Percentiles rank a stretch among this genome's conserved stretches.
These are phyloP conservation scores for Pica pica DNA, from an alignment of 2,113 vertebrate species.

Conservation along the genomic window DNA sequence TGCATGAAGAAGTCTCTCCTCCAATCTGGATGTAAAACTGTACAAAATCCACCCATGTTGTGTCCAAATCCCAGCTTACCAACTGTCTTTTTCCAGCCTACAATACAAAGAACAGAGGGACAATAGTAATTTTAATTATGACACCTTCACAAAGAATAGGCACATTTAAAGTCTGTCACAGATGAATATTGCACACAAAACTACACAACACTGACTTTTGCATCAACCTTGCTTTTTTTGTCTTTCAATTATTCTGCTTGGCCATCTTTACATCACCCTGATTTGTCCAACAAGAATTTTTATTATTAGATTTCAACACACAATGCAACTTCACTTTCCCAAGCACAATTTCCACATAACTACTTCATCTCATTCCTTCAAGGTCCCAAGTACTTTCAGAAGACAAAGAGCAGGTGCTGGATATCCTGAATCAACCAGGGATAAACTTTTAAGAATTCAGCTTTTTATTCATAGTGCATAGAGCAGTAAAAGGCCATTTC, in stretches of 20 bases:
- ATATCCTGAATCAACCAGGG: neutral
- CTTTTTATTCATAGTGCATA: neutral
- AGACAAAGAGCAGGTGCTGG: neutral
- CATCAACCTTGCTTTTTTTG: neutral
- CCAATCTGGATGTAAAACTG: slow-evolving; percentile 98
- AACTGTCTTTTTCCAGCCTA: slow-evolving; percentile 92
- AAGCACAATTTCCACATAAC: neutral
- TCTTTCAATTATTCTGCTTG: neutral
- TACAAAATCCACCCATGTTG: slow-evolving; percentile 96
- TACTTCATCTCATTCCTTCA: neutral
- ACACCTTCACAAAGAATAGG: neutral
- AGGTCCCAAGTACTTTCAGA: neutral
- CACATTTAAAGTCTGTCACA: neutral
- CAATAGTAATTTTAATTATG: neutral
- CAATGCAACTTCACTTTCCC: neutral
- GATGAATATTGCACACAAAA: neutral
- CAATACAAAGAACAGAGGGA: neutral
- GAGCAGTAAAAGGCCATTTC: neutral
- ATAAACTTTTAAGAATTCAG: neutral
- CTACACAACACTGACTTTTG: neutral
- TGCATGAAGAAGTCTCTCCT: slow-evolving; percentile 87
- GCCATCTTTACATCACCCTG: neutral
- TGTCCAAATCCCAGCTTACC: slow-evolving; percentile 94
- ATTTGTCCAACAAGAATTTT: neutral
- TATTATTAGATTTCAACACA: neutral